These are phyloP conservation scores for Phengaris arion DNA, from an alignment of 2,888 invertebrate genomes.

Conservation along the genomic window DNA sequence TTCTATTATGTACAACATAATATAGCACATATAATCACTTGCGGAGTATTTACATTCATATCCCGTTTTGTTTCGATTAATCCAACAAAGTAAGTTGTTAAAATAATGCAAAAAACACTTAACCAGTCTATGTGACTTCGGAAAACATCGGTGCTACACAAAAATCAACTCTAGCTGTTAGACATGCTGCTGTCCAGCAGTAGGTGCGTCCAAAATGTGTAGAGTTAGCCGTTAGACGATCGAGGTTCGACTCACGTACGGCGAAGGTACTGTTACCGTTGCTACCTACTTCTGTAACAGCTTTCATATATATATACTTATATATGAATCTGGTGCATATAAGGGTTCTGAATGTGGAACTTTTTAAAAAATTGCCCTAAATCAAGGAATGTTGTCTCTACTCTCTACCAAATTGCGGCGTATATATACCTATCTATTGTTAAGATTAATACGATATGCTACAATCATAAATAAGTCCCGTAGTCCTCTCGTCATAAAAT, in stretches of 20 bases:
- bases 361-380: not conserved
- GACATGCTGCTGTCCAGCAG: not conserved
- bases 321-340: not conserved
- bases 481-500: not conserved
- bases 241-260: slow-evolving; percentile 37
- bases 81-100: too few species aligned
- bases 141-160: too few species aligned
- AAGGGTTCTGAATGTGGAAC: not conserved
- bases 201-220: not conserved
- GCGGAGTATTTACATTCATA: too few species aligned
- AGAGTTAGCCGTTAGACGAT: slow-evolving; percentile 39
- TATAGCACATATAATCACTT: not conserved
- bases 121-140: not conserved
- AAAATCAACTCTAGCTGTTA: not conserved
- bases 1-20: not conserved
- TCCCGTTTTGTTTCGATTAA: too few species aligned
- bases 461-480: not conserved
- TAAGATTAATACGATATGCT: not conserved
- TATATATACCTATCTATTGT: not conserved
- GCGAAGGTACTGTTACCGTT: slow-evolving; percentile 31
- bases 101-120: too few species aligned
- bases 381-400: not conserved
- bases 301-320: slow-evolving; percentile 13
- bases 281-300: not conserved
- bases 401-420: not conserved